Conservation (phyloP, 2,888 invertebrate genomes). For the Scrobipalpa costella region DNA sequence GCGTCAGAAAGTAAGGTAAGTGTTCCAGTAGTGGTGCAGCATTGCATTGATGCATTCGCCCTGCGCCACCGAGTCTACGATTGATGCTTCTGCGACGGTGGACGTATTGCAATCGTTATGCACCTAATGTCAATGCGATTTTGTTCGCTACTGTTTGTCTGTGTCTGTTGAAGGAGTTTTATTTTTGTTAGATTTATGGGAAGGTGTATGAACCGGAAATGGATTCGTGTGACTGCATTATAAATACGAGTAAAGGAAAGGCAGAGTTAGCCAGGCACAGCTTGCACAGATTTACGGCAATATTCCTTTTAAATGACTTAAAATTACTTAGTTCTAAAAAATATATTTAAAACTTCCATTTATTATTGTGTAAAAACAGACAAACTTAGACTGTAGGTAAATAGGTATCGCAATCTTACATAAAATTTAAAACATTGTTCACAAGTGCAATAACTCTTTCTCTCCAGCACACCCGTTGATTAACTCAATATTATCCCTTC, state of each 20-base stretch:
- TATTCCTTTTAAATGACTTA: not conserved
- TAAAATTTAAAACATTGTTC: not conserved
- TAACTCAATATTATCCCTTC: slow-evolving; percentile 37
- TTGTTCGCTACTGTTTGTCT: slow-evolving; percentile 62
- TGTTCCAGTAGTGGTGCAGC: slow-evolving; percentile 42
- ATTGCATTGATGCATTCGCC: slow-evolving; percentile 68
- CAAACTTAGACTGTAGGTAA: not conserved
- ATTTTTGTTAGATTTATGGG: slow-evolving; percentile 27
- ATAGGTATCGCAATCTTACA: not conserved
- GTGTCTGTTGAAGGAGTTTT: slow-evolving; percentile 64
- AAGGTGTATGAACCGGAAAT: slow-evolving; percentile 22
- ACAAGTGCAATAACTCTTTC: not conserved
- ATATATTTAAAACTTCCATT: too few species aligned
- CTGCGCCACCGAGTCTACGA: slow-evolving; percentile 67
- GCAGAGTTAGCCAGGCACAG: not conserved
- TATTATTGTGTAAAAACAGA: too few species aligned
- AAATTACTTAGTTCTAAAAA: too few species aligned
- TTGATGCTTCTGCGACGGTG: slow-evolving; percentile 67
- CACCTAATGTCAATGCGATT: slow-evolving; percentile 73
- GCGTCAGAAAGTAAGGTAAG: slow-evolving; percentile 33
- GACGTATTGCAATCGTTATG: slow-evolving; percentile 78
- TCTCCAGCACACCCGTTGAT: slow-evolving; percentile 18
- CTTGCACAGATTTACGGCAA: not conserved
- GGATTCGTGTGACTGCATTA: not conserved
- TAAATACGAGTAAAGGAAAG: not conserved